phyloP scores from a whole-genome alignment of 2,113 vertebrate genomes.

The Oxyura jamaicensis region DNA sequence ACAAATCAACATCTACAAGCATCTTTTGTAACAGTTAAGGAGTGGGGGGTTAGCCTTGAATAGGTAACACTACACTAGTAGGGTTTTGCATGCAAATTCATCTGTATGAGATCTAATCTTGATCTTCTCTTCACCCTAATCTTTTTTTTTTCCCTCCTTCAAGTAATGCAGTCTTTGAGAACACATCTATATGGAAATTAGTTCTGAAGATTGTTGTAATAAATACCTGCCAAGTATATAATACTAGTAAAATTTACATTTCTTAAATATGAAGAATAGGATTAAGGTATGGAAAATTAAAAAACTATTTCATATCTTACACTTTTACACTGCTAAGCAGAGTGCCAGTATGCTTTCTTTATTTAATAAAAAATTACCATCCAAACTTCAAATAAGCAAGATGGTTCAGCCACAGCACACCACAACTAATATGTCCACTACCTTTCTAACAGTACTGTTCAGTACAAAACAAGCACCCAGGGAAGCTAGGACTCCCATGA shows the following conservation, averaged over 20 bases:
- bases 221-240: not conserved
- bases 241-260: not conserved
- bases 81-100: not conserved
- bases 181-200: conserved; percentile 15
- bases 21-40: not conserved
- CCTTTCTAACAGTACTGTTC: not conserved
- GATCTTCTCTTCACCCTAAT: not conserved
- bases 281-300: not conserved
- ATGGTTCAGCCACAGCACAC: not conserved
- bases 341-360: not conserved
- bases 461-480: not conserved
- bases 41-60: not conserved
- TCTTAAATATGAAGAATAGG: not conserved
- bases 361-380: not conserved
- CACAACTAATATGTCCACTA: not conserved
- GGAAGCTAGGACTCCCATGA: not conserved
- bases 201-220: not conserved
- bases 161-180: not conserved
- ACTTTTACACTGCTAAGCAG: not conserved
- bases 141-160: not conserved
- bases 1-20: not conserved
- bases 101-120: not conserved
- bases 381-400: not conserved
- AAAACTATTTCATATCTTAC: not conserved
- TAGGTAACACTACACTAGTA: not conserved